phyloP scores from a whole-genome alignment of 2,888 invertebrate genomes.

The Drosophila putrida region DNA sequence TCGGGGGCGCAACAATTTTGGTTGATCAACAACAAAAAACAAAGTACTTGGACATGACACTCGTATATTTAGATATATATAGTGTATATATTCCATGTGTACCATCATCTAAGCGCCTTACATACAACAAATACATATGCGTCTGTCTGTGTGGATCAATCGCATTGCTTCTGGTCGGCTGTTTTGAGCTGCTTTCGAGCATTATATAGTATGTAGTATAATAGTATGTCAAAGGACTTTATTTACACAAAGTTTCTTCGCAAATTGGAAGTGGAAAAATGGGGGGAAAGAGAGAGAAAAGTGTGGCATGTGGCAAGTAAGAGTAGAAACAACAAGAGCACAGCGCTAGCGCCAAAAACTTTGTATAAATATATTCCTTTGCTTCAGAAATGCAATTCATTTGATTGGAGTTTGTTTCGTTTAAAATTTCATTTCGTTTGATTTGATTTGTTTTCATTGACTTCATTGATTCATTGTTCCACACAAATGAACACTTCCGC shows the following conservation, averaged over 20 bases:
- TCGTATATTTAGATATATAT: too few species aligned
- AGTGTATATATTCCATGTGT: slow-evolving; percentile 40
- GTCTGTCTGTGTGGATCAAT: slow-evolving; percentile 76
- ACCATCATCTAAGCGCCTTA: slow-evolving; percentile 36
- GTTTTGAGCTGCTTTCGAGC: slow-evolving; percentile 40
- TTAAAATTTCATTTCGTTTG: slow-evolving; percentile 28
- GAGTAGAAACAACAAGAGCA: slow-evolving; percentile 50
- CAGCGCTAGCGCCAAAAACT: slow-evolving; percentile 71
- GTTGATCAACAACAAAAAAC: slow-evolving; percentile 37
- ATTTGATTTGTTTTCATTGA: slow-evolving; percentile 7
- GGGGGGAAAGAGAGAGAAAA: slow-evolving; percentile 33
- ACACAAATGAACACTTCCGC: slow-evolving; percentile 49
- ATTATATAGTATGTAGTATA: slow-evolving; percentile 21
- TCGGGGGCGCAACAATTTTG: slow-evolving; percentile 44
- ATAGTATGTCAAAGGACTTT: slow-evolving; percentile 81
- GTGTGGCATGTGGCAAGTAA: slow-evolving; percentile 30
- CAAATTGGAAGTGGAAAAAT: slow-evolving; percentile 45
- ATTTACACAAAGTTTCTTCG: slow-evolving; percentile 84
- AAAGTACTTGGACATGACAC: slow-evolving; percentile 34
- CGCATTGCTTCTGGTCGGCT: slow-evolving; percentile 72
- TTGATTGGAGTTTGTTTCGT: slow-evolving; percentile 46
- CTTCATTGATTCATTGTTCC: slow-evolving; percentile 26
- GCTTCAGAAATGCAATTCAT: slow-evolving; percentile 11
- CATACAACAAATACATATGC: slow-evolving; percentile 35
- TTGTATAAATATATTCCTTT: slow-evolving; percentile 85